A percentile compares a stretch with the other conserved stretches of the same genome.
phyloP scores from a whole-genome alignment of 2,888 invertebrate genomes.

The Sepiola atlantica region DNA sequence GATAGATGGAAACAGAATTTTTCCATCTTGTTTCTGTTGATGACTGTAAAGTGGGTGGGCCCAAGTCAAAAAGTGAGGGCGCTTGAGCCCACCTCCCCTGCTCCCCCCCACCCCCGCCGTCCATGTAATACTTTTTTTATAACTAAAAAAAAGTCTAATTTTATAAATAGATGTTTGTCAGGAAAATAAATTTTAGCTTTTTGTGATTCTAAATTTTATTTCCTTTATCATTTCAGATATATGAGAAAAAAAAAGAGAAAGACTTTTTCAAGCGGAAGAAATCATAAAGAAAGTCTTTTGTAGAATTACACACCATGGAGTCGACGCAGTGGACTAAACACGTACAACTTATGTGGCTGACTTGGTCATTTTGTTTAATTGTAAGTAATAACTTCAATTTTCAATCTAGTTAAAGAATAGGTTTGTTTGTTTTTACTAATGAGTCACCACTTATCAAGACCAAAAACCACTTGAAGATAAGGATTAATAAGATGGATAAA shows the following conservation, averaged over 20 bases:
- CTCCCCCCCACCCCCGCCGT: no score
- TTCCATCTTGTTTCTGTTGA: no score
- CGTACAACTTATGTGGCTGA: background rate
- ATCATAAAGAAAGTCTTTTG: background rate
- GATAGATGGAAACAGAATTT: no score
- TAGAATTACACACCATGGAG: background rate
- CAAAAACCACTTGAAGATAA: no score
- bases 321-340: background rate
- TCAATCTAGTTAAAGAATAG: background rate
- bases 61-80: no score
- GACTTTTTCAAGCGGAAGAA: background rate
- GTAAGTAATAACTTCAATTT: background rate
- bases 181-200: background rate
- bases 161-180: no score
- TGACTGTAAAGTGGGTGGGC: no score
- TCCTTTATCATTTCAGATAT: background rate
- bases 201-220: background rate
- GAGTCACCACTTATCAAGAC: no score
- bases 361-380: conserved; percentile 38
- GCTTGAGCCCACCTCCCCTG: no score
- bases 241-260: background rate
- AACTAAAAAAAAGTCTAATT: no score
- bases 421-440: background rate
- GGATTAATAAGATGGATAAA: no score
- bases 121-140: no score